phyloP scores from a whole-genome alignment of 2,888 invertebrate species.

The Netelia melanura region DNA sequence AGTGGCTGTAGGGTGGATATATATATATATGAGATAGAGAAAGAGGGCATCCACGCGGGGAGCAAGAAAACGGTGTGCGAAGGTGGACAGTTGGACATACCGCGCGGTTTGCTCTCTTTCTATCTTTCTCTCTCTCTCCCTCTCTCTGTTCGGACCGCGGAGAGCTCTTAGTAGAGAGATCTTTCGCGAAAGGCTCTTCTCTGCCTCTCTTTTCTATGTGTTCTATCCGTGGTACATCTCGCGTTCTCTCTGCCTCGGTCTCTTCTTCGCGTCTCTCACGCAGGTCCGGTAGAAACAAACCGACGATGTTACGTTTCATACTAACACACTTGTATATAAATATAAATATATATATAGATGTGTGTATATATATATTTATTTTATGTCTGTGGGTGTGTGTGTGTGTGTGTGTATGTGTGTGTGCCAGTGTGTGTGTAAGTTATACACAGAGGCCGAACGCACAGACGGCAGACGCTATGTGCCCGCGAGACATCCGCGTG shows the following conservation, averaged over 20 bases:
- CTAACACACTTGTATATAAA: slow-evolving; percentile 3
- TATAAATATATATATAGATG: neutral
- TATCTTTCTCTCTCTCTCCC: no score
- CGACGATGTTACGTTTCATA: slow-evolving; percentile 45
- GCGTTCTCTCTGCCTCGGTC: slow-evolving; percentile 3
- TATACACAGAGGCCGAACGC: slow-evolving; percentile 44
- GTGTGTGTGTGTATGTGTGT: neutral
- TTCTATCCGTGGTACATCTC: slow-evolving; percentile 52
- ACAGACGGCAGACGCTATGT: slow-evolving; percentile 38
- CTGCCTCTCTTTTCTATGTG: neutral
- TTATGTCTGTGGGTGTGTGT: no score
- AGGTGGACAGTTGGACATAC: slow-evolving; percentile 58
- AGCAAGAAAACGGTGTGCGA: slow-evolving; percentile 52
- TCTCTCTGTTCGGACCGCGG: neutral
- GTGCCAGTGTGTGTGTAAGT: neutral
- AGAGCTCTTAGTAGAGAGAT: slow-evolving; percentile 30
- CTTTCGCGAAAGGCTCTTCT: slow-evolving; percentile 1
- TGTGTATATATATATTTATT: neutral
- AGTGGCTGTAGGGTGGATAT: neutral
- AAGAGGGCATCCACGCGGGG: neutral
- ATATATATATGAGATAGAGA: neutral
- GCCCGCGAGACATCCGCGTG: slow-evolving; percentile 67
- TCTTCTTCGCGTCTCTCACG: slow-evolving; percentile 47
- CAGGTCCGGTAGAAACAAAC: slow-evolving; percentile 52
- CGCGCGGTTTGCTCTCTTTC: neutral